Evolutionary conservation across 1,140 invertebrate species (phyloP).

Genomic region (Cotesia chilonis): DNA sequence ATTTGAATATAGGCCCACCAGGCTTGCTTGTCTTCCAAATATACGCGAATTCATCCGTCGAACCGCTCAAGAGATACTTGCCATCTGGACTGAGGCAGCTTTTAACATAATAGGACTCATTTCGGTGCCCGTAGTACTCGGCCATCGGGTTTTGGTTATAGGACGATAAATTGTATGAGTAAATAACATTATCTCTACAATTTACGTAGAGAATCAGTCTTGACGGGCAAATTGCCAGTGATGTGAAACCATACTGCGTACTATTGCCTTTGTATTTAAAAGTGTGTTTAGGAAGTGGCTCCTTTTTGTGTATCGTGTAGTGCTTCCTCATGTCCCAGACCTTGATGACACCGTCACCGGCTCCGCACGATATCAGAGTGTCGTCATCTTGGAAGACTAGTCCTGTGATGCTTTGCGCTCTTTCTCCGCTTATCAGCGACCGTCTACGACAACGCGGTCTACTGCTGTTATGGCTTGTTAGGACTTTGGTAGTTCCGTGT

Average conservation of each 20-base stretch:
- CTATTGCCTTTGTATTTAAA: constrained; percentile 77
- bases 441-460: constrained; percentile 65
- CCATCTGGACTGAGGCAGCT: constrained; percentile 81
- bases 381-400: constrained; percentile 81
- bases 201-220: constrained; percentile 80
- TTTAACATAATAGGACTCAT: constrained; percentile 85
- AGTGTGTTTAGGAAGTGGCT: constrained; percentile 75
- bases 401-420: constrained; percentile 76
- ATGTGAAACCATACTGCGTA: constrained; percentile 80
- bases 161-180: constrained; percentile 81
- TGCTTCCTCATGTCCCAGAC: constrained; percentile 88
- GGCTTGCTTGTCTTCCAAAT: constrained; percentile 79
- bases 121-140: constrained; percentile 73
- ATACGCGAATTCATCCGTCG: constrained; percentile 83
- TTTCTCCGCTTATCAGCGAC: constrained; percentile 46
- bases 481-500: constrained; percentile 64
- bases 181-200: constrained; percentile 86
- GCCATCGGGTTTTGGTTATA: constrained; percentile 72
- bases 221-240: constrained; percentile 76
- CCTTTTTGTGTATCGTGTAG: constrained; percentile 74
- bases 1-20: constrained; percentile 72
- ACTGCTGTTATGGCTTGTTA: too few relatives aligned
- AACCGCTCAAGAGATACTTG: constrained; percentile 82
- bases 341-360: constrained; percentile 85
- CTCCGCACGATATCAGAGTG: constrained; percentile 81